Conservation (phyloP, 2,888 invertebrate species). For the Cataglyphis cursor region DNA sequence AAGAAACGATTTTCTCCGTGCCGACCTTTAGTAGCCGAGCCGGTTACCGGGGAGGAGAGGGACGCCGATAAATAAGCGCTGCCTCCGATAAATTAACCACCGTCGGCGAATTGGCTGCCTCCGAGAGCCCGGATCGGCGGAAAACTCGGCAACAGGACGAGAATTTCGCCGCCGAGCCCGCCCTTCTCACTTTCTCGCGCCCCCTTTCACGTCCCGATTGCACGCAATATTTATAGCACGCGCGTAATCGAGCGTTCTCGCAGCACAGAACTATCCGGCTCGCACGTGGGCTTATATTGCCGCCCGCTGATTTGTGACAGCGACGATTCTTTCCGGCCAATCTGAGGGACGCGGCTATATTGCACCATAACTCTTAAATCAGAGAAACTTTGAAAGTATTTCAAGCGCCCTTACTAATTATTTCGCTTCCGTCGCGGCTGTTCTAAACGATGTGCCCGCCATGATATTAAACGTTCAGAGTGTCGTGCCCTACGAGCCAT, state of each 20-base stretch:
- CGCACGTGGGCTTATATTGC: conserved; percentile 70
- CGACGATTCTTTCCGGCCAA: conserved; percentile 70
- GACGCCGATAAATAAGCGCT: conserved; percentile 71
- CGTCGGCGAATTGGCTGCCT: conserved; percentile 73
- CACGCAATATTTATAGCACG: conserved; percentile 77
- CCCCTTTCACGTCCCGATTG: conserved; percentile 69
- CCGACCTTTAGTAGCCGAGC: conserved; percentile 54
- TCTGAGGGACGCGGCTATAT: conserved; percentile 63
- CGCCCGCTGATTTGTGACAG: conserved; percentile 74
- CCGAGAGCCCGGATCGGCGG: conserved; percentile 33
- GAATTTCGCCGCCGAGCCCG: conserved; percentile 63
- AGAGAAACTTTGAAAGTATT: conserved; percentile 72
- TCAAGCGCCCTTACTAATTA: conserved; percentile 70
- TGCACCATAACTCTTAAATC: conserved; percentile 72
- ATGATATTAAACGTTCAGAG: conserved; percentile 36
- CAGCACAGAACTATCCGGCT: conserved; percentile 60
- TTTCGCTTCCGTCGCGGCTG: conserved; percentile 41
- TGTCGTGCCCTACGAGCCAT: not conserved
- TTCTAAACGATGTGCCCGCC: conserved; percentile 15
- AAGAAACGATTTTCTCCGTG: conserved; percentile 44
- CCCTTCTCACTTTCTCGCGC: conserved; percentile 72
- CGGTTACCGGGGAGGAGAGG: conserved; percentile 23
- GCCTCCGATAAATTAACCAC: conserved; percentile 77
- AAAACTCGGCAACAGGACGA: conserved; percentile 52
- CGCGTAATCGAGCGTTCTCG: conserved; percentile 77